These are phyloP conservation scores for Saccostrea cuccullata DNA, from an alignment of 1,140 invertebrate genomes.

Conservation along the genomic window DNA sequence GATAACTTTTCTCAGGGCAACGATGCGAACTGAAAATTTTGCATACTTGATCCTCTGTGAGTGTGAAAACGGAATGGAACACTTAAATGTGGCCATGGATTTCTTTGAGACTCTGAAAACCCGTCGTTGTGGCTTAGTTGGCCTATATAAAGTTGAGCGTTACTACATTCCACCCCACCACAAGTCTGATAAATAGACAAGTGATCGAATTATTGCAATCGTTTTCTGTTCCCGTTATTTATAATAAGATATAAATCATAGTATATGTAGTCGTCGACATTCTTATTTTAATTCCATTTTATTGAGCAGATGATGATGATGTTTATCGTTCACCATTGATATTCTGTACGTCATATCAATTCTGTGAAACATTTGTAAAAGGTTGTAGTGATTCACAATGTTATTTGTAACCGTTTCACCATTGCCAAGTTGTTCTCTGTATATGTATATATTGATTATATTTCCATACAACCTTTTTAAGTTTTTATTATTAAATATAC, in stretches of 20 bases:
- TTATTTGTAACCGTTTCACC: background rate
- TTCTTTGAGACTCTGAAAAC: constrained; percentile 66
- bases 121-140: constrained; percentile 66
- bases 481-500: background rate
- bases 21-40: constrained; percentile 53
- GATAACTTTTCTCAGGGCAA: constrained; percentile 65
- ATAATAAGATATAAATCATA: background rate
- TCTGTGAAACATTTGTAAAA: background rate
- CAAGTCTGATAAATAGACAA: background rate
- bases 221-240: background rate
- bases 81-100: constrained; percentile 61
- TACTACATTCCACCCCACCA: constrained; percentile 66
- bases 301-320: background rate
- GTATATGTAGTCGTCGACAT: background rate
- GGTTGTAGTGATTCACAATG: background rate
- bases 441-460: constrained; percentile 2
- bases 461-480: background rate
- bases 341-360: background rate
- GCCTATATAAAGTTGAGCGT: constrained; percentile 68
- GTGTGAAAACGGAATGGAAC: constrained; percentile 66
- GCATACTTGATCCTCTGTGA: constrained; percentile 66
- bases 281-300: background rate
- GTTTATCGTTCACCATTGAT: background rate
- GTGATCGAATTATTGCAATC: background rate
- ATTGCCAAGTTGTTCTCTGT: background rate